Percentiles rank a stretch among this genome's conserved stretches.
Conservation (phyloP, 2,113 vertebrate genomes). For the Spea bombifrons region DNA sequence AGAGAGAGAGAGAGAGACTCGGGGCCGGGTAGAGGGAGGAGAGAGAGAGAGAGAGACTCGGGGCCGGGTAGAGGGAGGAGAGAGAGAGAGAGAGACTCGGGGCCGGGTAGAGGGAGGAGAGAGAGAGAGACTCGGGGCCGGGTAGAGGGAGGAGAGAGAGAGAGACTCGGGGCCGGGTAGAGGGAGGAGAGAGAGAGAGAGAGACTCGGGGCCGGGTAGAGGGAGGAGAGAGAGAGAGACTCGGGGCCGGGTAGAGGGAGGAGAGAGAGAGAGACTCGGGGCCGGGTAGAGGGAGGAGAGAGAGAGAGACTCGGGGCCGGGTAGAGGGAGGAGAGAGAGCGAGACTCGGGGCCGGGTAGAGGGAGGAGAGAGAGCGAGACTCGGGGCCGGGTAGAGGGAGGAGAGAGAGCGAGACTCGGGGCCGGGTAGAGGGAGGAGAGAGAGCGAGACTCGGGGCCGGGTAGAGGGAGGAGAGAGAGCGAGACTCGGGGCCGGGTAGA, state of each 20-base stretch:
- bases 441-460: background rate
- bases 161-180: too few species aligned
- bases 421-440: too few species aligned
- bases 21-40: background rate
- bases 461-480: background rate
- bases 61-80: background rate
- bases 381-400: background rate
- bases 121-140: background rate
- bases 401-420: too few species aligned
- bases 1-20: background rate
- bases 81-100: background rate
- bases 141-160: too few species aligned
- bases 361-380: background rate
- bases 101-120: background rate
- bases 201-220: background rate
- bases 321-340: background rate
- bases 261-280: too few species aligned
- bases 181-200: background rate
- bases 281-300: background rate
- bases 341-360: background rate
- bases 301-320: background rate
- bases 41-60: background rate
- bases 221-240: too few species aligned
- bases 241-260: background rate
- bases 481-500: too few species aligned